These are phyloP conservation scores for Rachycentron canadum DNA, from an alignment of 2,797 vertebrate species.

Conservation along the genomic window DNA sequence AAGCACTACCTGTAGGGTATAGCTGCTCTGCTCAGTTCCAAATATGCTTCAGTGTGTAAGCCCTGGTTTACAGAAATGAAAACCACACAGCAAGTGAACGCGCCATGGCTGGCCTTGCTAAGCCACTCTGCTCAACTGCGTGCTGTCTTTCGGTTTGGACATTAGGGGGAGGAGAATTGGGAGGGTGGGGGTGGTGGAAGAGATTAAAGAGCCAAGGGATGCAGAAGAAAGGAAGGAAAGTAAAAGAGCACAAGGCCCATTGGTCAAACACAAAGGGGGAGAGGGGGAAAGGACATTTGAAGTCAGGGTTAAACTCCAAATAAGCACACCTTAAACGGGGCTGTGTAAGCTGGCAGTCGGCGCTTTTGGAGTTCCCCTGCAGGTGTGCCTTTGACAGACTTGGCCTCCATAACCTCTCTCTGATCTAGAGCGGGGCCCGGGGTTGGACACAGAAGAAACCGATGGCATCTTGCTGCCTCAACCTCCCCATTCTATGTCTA, in stretches of 20 bases:
- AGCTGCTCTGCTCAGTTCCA: conserved; percentile 67
- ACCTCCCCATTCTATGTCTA: conserved; percentile 63
- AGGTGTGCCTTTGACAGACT: conserved; percentile 86
- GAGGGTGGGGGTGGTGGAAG: conserved; percentile 77
- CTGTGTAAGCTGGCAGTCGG: conserved; percentile 77
- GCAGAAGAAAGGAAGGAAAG: conserved; percentile 82
- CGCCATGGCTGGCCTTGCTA: conserved; percentile 71
- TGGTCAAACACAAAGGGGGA: conserved; percentile 85
- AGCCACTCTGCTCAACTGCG: conserved; percentile 70
- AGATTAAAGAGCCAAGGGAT: conserved; percentile 84
- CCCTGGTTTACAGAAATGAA: conserved; percentile 66
- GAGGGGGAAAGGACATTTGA: conserved; percentile 81
- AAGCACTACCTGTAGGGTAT: conserved; percentile 86
- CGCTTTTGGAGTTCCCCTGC: conserved; percentile 82
- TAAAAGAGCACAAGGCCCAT: conserved; percentile 85
- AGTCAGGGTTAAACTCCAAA: conserved; percentile 86
- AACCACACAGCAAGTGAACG: conserved; percentile 76
- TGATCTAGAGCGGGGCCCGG: conserved; percentile 74
- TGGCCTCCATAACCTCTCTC: conserved; percentile 82
- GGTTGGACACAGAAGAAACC: conserved; percentile 69
- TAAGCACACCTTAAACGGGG: conserved; percentile 87
- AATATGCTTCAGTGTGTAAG: conserved; percentile 71
- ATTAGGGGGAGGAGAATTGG: conserved; percentile 76
- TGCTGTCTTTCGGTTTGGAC: conserved; percentile 75
- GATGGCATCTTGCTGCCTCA: conserved; percentile 73